phyloP scores from a whole-genome alignment of 2,888 invertebrate genomes.

The Philaethria dido region DNA sequence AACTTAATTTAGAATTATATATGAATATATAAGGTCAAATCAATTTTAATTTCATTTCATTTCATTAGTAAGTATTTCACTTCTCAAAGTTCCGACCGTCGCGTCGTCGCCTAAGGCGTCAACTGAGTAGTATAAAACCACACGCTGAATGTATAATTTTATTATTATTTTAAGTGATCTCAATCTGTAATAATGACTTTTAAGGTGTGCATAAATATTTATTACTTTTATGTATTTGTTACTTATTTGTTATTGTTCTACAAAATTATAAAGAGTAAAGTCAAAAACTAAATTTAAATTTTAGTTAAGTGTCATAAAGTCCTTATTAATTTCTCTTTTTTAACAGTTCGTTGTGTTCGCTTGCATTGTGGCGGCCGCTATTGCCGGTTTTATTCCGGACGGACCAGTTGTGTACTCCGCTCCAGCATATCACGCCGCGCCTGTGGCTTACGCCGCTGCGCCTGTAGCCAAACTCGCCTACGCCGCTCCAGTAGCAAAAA shows the following conservation, averaged over 20 bases:
- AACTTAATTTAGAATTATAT: too few species aligned
- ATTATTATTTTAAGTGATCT: constrained; percentile 3
- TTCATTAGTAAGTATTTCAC: background rate
- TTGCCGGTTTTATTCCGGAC: constrained; percentile 64
- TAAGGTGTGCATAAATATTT: constrained; percentile 60
- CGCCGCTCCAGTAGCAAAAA: constrained; percentile 60
- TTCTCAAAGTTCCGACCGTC: background rate
- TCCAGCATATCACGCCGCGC: constrained; percentile 50
- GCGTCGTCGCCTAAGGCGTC: background rate
- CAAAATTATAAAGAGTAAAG: too few species aligned
- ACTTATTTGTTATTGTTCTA: too few species aligned
- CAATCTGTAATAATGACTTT: constrained; percentile 64
- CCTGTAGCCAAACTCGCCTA: constrained; percentile 53
- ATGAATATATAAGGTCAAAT: too few species aligned
- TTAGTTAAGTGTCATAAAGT: background rate
- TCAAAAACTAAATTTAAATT: background rate
- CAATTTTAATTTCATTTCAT: too few species aligned
- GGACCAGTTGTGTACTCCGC: constrained; percentile 46
- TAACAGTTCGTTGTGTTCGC: constrained; percentile 68
- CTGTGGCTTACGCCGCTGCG: constrained; percentile 50
- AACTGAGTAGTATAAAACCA: constrained; percentile 6
- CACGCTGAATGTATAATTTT: background rate
- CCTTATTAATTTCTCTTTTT: constrained; percentile 31
- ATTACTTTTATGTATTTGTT: background rate
- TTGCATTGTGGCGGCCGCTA: constrained; percentile 68